Conservation (phyloP, 2,113 vertebrate genomes). For the Brachyistius frenatus region DNA sequence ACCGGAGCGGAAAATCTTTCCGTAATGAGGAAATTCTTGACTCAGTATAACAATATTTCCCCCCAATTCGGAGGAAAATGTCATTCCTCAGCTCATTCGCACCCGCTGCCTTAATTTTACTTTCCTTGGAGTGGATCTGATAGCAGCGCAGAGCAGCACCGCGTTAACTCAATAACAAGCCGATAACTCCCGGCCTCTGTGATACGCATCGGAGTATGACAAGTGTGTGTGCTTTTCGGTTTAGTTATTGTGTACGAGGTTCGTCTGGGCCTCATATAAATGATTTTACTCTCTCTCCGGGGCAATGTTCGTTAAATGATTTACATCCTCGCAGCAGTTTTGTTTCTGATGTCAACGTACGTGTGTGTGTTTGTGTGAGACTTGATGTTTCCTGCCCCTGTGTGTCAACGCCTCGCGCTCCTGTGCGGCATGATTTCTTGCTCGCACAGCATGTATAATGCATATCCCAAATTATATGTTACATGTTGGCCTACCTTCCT, state of each 20-base stretch:
- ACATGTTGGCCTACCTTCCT: conserved; percentile 52
- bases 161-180: conserved; percentile 43
- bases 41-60: conserved; percentile 63
- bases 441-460: conserved; percentile 73
- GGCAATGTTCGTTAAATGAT: conserved; percentile 68
- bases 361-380: conserved; percentile 1
- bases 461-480: conserved; percentile 75
- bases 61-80: conserved; percentile 47
- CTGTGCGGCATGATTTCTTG: conserved; percentile 65
- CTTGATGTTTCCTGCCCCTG: conserved; percentile 43
- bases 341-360: conserved; percentile 4
- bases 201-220: conserved; percentile 34
- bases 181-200: conserved; percentile 33
- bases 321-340: conserved; percentile 64
- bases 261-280: conserved; percentile 57
- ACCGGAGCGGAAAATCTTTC: conserved; percentile 63
- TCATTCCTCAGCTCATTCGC: conserved; percentile 56
- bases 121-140: conserved; percentile 40
- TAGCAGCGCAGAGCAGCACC: not conserved
- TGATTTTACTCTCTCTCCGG: conserved; percentile 63
- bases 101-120: conserved; percentile 38
- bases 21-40: conserved; percentile 72
- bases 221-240: conserved; percentile 30
- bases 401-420: conserved; percentile 44
- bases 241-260: conserved; percentile 24